Evolutionary conservation across 1,140 invertebrate species (phyloP), one percentile per base, ranked within the genome.

Genomic region (Augochlora pura): DNA sequence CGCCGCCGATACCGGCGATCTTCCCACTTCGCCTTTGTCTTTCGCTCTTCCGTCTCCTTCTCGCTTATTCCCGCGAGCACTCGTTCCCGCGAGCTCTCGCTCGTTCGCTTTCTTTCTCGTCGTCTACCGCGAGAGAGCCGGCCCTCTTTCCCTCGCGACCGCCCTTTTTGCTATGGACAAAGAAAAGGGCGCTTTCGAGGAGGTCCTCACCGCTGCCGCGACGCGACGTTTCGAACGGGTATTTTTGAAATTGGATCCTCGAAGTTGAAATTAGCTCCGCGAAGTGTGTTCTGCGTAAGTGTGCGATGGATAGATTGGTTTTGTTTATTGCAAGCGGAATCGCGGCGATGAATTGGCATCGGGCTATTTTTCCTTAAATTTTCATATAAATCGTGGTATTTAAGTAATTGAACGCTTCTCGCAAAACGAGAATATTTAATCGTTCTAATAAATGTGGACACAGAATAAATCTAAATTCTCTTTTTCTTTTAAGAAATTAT

Each of bases 11-110:
- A 72, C 78, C 57, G 14, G 54, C 54, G 54, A 74, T 79, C 77
- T 79, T 77, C 62, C 60, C 59, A 66, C 74, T 78, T 82, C 46
- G 60, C 70, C 54, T 67, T 74, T 83, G 60, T 62, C 52, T n/a
- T 21, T 18, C 54, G 49, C 21, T 75, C 65, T 65, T 49, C 69
- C n/a, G 71, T 25, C 59, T 66, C 52, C 42, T 42, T 42, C 39
- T 42, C 39, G 3, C 39, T 42, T 7, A 5, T 7, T 42, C 39
- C 8, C 16, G 54, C 21, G n/a, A n/a, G n/a, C n/a, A n/a, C n/a
- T n/a, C n/a, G n/a, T n/a, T n/a, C n/a, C n/a, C n/a, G n/a, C n/a
- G n/a, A n/a, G n/a, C n/a, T n/a, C n/a, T 46, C 64, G 25, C 49
- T 63, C 25, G 32, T 32, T 57, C 46, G 21, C 49, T 18, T 6